Conservation (phyloP, 2,888 invertebrate species). For the Dryobota labecula region DNA sequence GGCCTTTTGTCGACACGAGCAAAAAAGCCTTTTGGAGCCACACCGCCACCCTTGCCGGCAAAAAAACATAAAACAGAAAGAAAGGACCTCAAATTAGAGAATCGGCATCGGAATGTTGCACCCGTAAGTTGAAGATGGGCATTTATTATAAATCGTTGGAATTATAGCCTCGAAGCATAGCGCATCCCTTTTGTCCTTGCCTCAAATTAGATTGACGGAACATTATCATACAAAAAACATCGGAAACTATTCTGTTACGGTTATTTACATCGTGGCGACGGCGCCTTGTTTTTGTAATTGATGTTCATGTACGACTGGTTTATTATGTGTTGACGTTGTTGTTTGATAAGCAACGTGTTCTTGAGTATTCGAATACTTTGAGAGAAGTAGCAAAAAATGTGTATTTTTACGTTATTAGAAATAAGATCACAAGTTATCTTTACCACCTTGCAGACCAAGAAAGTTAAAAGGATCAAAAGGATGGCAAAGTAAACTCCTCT, state of each 20-base stretch:
- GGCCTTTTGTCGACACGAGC: slow-evolving; percentile 82
- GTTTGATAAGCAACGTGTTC: slow-evolving; percentile 3
- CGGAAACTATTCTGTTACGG: slow-evolving; percentile 53
- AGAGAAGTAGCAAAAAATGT: not conserved
- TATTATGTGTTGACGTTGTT: slow-evolving; percentile 34
- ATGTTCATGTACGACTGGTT: slow-evolving; percentile 36
- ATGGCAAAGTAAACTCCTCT: slow-evolving; percentile 19
- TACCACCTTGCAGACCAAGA: not conserved
- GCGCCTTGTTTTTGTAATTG: slow-evolving; percentile 53
- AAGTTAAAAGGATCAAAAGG: slow-evolving; percentile 12
- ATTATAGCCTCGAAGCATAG: slow-evolving; percentile 72
- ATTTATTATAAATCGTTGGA: slow-evolving; percentile 78
- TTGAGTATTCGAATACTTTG: not conserved
- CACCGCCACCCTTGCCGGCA: slow-evolving; percentile 83
- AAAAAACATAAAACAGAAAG: slow-evolving; percentile 87
- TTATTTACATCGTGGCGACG: slow-evolving; percentile 50
- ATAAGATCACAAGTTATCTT: not conserved
- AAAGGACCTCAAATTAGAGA: slow-evolving; percentile 88
- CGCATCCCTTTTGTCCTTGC: slow-evolving; percentile 69
- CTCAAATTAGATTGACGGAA: slow-evolving; percentile 60
- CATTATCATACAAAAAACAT: slow-evolving; percentile 56
- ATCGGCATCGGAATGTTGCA: slow-evolving; percentile 86
- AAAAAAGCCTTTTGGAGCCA: slow-evolving; percentile 83
- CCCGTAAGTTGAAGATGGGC: slow-evolving; percentile 80
- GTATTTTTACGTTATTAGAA: not conserved